A percentile compares a stretch with the other conserved stretches of the same genome.
phyloP scores from a whole-genome alignment of 2,888 invertebrate genomes.

The Lordiphosa fenestrarum region DNA sequence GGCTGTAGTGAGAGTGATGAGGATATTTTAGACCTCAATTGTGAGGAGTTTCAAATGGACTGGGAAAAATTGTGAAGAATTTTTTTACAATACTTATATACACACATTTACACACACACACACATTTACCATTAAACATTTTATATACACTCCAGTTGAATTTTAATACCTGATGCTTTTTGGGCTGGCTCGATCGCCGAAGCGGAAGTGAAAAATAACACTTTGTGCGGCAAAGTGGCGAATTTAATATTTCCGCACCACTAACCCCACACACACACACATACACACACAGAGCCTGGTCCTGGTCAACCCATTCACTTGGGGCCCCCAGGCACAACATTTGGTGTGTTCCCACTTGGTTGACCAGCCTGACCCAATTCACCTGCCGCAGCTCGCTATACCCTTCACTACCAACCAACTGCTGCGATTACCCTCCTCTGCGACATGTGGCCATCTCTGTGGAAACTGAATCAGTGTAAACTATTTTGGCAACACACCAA shows the following conservation, averaged over 20 bases:
- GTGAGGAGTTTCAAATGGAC: no score
- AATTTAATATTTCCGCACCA: constrained; percentile 68
- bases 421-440: no score
- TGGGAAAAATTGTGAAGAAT: no score
- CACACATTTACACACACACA: neutral
- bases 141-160: neutral
- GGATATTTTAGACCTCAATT: no score
- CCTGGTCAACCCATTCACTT: neutral
- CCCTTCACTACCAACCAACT: neutral
- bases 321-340: neutral
- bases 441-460: no score
- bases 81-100: no score
- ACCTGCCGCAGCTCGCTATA: neutral
- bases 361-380: neutral
- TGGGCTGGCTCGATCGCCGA: constrained; percentile 36
- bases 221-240: constrained; percentile 61
- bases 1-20: no score
- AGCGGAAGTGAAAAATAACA: constrained; percentile 61
- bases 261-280: constrained; percentile 32
- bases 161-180: constrained; percentile 25
- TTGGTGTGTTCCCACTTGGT: constrained; percentile 1
- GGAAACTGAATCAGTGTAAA: no score
- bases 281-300: no score
- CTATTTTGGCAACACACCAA: no score
- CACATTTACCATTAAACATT: constrained; percentile 1